Evolutionary conservation across 1,140 invertebrate genomes (phyloP).

Genomic region (Sarcophaga peregrina): DNA sequence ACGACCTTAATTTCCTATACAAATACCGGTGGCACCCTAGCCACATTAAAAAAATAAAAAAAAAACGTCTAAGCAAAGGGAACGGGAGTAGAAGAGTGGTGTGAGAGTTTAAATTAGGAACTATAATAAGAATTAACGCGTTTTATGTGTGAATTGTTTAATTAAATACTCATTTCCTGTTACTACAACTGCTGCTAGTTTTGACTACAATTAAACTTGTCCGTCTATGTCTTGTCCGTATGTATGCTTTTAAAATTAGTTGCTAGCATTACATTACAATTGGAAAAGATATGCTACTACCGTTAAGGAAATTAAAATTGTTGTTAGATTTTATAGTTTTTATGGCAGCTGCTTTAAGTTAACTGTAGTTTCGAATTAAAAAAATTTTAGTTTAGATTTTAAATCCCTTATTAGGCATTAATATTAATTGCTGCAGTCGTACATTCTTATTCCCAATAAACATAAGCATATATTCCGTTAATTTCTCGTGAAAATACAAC

Average conservation of each 20-base stretch:
- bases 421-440: too few species aligned
- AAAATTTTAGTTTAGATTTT: too few species aligned
- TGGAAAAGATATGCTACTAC: too few species aligned
- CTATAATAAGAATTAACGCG: conserved; percentile 4
- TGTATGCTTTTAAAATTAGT: background rate
- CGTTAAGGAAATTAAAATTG: too few species aligned
- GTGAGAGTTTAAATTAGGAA: background rate
- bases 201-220: background rate
- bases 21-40: background rate
- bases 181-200: background rate
- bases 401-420: too few species aligned
- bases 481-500: too few species aligned
- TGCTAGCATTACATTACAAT: background rate
- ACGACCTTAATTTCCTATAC: conserved; percentile 37
- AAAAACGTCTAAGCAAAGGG: background rate
- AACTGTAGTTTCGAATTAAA: too few species aligned
- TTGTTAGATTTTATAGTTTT: too few species aligned
- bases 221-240: background rate
- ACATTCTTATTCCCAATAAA: too few species aligned
- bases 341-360: too few species aligned
- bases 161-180: conserved; percentile 39
- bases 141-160: conserved; percentile 39
- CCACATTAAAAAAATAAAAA: background rate
- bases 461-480: too few species aligned
- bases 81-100: background rate